Evolutionary conservation across 2,797 vertebrate species (phyloP).

Genomic region (Malacoraja senta): DNA sequence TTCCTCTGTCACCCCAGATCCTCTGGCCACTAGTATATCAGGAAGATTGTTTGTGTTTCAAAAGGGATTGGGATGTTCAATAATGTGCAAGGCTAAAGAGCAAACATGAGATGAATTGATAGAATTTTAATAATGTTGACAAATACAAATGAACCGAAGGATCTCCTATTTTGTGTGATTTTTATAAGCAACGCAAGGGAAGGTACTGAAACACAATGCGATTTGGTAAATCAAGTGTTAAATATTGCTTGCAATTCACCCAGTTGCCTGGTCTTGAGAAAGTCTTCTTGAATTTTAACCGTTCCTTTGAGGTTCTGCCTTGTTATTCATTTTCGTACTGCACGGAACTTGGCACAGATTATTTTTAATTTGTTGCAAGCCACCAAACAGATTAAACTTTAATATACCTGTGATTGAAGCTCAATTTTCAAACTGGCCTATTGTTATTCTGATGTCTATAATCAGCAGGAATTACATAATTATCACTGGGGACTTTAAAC

Average conservation of each 20-base stretch:
- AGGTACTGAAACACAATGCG: background rate
- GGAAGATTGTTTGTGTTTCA: background rate
- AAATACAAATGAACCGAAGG: background rate
- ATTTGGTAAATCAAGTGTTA: background rate
- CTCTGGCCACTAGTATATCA: too few species aligned
- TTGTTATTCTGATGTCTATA: background rate
- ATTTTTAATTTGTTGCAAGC: background rate
- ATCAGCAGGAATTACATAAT: background rate
- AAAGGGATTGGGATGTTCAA: too few species aligned
- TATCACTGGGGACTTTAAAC: background rate
- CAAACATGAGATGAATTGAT: too few species aligned
- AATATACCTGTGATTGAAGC: background rate
- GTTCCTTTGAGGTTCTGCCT: background rate
- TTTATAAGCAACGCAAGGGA: too few species aligned
- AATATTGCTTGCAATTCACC: background rate
- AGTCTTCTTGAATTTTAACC: background rate
- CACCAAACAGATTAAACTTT: background rate
- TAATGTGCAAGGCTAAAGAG: too few species aligned
- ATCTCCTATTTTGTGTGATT: background rate
- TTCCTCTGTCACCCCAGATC: too few species aligned
- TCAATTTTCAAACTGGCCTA: background rate
- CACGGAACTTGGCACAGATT: background rate
- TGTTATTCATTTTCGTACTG: background rate
- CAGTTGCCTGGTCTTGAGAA: background rate
- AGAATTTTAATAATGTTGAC: too few species aligned